Evolutionary conservation across 2,797 vertebrate species (phyloP).

Genomic region (Thalassophryne amazonica): DNA sequence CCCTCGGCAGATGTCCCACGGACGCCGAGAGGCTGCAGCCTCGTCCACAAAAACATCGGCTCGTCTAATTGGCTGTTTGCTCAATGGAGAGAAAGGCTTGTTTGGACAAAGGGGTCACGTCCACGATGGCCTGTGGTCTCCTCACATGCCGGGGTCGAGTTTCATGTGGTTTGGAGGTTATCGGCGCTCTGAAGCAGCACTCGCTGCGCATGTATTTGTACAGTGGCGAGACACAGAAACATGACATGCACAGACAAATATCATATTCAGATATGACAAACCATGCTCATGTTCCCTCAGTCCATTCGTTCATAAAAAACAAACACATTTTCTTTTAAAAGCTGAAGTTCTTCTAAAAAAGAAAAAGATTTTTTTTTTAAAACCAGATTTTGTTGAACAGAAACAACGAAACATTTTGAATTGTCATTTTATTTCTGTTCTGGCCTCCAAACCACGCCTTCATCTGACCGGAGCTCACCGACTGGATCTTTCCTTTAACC

Average conservation of each 20-base stretch:
- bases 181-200: conserved; percentile 39
- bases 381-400: too few species aligned
- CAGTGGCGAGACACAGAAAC: conserved; percentile 15
- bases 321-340: too few species aligned
- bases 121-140: conserved; percentile 50
- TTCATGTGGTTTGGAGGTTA: conserved; percentile 62
- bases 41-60: conserved; percentile 33
- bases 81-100: conserved; percentile 61
- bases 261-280: neutral
- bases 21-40: conserved; percentile 56
- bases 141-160: conserved; percentile 53
- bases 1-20: conserved; percentile 71
- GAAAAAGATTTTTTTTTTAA: too few species aligned
- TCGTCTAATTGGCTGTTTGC: conserved; percentile 79
- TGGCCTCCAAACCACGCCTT: too few species aligned
- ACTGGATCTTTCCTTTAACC: too few species aligned
- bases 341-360: too few species aligned
- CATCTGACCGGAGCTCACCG: too few species aligned
- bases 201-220: conserved; percentile 55
- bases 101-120: conserved; percentile 65
- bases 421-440: too few species aligned
- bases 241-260: neutral
- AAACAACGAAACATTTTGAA: too few species aligned
- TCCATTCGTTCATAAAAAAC: too few species aligned
- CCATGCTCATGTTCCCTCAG: too few species aligned